These are phyloP conservation scores for Molossus molossus DNA, from an alignment of 2,797 vertebrate genomes.

Conservation along the genomic window DNA sequence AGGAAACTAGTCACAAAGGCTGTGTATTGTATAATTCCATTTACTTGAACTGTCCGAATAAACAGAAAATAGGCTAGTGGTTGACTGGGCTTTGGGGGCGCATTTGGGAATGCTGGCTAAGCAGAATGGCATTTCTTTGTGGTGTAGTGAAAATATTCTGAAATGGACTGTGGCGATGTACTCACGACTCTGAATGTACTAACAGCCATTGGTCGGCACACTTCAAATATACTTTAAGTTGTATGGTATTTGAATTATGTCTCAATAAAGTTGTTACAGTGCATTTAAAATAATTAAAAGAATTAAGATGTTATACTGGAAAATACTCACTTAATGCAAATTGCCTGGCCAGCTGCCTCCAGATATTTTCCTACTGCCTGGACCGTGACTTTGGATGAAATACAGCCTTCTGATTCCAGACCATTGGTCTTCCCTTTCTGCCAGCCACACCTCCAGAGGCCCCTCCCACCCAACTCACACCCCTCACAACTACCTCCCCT, in stretches of 20 bases:
- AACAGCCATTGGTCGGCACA: no score
- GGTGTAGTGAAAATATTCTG: not conserved
- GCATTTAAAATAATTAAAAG: not conserved
- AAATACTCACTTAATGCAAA: not conserved
- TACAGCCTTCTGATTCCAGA: not conserved
- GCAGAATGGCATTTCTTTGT: not conserved
- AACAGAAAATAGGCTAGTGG: no score
- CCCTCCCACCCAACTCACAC: not conserved
- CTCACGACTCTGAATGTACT: no score
- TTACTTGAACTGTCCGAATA: no score
- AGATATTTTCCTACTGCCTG: not conserved
- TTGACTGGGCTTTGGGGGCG: not conserved
- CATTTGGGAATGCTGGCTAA: not conserved
- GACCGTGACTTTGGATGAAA: not conserved
- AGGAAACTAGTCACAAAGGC: not conserved
- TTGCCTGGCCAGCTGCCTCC: not conserved
- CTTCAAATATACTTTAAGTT: no score
- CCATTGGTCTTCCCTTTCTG: not conserved
- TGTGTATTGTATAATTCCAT: no score
- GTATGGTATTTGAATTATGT: not conserved
- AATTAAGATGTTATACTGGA: not conserved
- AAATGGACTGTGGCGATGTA: not conserved
- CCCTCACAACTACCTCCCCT: not conserved
- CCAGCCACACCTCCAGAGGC: not conserved
- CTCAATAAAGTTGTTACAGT: conserved; percentile 1